Conservation (phyloP, 2,113 vertebrate species). For the Barnardius zonarius region DNA sequence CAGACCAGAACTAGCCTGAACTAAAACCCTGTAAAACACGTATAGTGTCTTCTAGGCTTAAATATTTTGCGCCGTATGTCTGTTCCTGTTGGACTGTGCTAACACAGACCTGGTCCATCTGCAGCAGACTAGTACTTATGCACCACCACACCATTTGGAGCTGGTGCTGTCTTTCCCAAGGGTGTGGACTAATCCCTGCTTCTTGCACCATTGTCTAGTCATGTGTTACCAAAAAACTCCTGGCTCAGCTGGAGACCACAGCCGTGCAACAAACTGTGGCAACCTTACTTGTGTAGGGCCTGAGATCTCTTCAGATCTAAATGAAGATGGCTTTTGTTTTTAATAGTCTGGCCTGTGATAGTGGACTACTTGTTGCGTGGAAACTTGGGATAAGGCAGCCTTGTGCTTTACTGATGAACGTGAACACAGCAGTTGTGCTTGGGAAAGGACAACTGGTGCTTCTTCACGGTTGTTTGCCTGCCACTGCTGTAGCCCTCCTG, state of each 20-base stretch:
- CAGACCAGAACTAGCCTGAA: background rate
- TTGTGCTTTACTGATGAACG: background rate
- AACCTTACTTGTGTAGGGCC: background rate
- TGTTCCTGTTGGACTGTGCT: background rate
- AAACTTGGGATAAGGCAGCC: background rate
- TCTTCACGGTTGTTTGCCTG: background rate
- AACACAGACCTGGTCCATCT: background rate
- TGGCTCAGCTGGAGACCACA: background rate
- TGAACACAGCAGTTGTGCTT: background rate
- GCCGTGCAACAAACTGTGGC: background rate
- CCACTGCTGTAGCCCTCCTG: background rate
- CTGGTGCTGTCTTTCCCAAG: accelerated
- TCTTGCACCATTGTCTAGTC: background rate
- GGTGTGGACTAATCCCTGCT: background rate
- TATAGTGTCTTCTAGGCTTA: accelerated
- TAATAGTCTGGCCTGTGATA: background rate
- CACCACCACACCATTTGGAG: accelerated
- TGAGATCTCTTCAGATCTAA: background rate
- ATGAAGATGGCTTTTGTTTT: background rate
- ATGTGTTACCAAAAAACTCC: background rate
- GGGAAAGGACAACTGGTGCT: background rate
- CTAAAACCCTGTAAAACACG: background rate
- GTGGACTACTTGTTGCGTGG: background rate
- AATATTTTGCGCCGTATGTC: background rate
- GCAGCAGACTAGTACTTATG: background rate